Base-by-base conservation (phyloP, 2,113 vertebrate genomes). In the Hoplias malabaricus region DNA sequence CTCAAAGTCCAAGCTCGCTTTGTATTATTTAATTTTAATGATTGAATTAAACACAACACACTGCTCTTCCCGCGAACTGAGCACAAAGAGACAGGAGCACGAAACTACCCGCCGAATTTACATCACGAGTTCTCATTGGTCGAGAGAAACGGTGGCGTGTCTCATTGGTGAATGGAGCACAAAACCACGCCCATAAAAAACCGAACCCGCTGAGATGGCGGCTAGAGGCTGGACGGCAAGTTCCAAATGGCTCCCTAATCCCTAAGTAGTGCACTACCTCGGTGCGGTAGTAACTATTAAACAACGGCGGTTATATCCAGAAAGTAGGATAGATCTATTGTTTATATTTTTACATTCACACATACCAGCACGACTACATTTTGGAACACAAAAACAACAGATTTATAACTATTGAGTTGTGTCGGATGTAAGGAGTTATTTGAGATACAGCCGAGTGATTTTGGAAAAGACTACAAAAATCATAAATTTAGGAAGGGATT, bases 31-130 rank as follows among this genome's bases (percentile, higher is more conserved):
- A 14, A 16, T 53, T n/a, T 48, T 7, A 38, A 19, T n/a, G n/a
- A n/a, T n/a, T n/a, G n/a, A 61, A 48, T 10, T 48, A 40, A 40
- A 23, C 13, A 33, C 7, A 53, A 56, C 13, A 10, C 13, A 11
- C 29, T 27, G 25, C 7, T 50, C 14, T 93, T 93, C 91, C 90
- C 93, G 92, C 92, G 91, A 91, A 92, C 79, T 70, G 66, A 46
- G 19, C 1, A 38, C 62, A 5, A 42, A 14, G 13, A 2, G 5
- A 13, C 73, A 14, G 65, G 75, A 53, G 79, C 40, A 23, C n/a
- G 48, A 73, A 93, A 93, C 85, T 75, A 9, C 92, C 88, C 93
- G 93, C 92, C 83, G 90, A 90, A 84, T 3, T 31, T 4, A 53
- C 84, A 76, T 74, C 2, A 0, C 21, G 0, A 12, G 3, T 69